Base-by-base conservation (phyloP, 2,797 vertebrate genomes). In the Notamacropus eugenii region DNA sequence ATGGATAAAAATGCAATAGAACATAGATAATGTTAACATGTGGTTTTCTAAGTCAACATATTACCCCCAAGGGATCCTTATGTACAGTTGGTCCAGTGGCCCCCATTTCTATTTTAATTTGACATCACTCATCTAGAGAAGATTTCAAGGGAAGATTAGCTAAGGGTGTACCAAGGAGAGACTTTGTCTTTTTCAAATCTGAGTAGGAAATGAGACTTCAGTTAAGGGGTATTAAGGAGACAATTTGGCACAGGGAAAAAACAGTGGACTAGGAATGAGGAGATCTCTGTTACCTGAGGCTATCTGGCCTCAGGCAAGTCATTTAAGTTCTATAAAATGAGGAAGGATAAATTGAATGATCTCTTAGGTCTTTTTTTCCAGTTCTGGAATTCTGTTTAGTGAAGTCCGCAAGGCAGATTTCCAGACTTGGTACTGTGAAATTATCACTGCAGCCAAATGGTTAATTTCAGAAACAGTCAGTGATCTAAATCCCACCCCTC, bases 401-500 rank as follows among this genome's bases (percentile, higher is more conserved):
- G 22, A 34, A 13, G 1, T 11, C 54, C 34, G 4, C 54, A 91
- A 24, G 0, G 2, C n/a, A 27, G 31, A 4, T 22, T 94, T 59
- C 92, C 93, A 95, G 96, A 93, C 22, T 91, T 67, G 12, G 93
- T 58, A 74, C 55, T 90, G 62, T 93, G 91, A 96, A 62, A 46
- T 96, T 90, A 67, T 82, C 24, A 87, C 5, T 19, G 52, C 90
- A 91, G n/a, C 59, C 93, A 31, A 31, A 94, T 96, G 9, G 55
- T 54, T 94, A 93, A 10, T 59, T 95, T 93, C 93, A 91, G 0
- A 58, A 94, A 93, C 24, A 95, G 3, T 19, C n/a, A 93, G 40
- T 46, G 19, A n/a, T 93, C 95, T 95, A 94, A 94, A 94, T 58
- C 55, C 34, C 87, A 96, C 40, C 34, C 59, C 67, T 96, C 90